Evolutionary conservation across 1,140 invertebrate genomes (phyloP).

Genomic region (Hypothenemus hampei): DNA sequence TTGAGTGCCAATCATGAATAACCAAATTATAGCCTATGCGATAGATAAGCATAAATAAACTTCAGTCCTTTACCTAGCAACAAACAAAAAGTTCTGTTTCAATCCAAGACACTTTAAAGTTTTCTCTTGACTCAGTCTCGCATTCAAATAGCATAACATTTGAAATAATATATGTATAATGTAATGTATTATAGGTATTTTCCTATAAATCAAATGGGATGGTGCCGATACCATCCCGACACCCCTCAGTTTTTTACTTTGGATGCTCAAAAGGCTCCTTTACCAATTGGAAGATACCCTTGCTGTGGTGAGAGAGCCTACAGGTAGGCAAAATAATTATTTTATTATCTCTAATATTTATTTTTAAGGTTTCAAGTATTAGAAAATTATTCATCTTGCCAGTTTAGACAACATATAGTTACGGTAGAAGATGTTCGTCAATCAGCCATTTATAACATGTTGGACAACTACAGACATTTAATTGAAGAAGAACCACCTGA

Average conservation of each 20-base stretch:
- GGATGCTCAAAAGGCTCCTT: conserved; percentile 56
- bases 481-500: conserved; percentile 58
- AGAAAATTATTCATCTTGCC: conserved; percentile 50
- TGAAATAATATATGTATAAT: neutral
- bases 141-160: neutral
- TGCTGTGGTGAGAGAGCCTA: conserved; percentile 82
- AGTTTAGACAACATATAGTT: conserved; percentile 60
- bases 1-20: too few relatives aligned
- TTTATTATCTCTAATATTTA: neutral
- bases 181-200: conserved; percentile 57
- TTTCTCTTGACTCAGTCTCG: too few relatives aligned
- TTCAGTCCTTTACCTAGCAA: too few relatives aligned
- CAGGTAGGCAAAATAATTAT: conserved; percentile 37
- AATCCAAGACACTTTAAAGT: too few relatives aligned
- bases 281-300: conserved; percentile 67
- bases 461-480: conserved; percentile 52
- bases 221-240: conserved; percentile 75
- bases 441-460: conserved; percentile 53
- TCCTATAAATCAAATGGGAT: conserved; percentile 68
- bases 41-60: too few relatives aligned
- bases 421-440: conserved; percentile 50
- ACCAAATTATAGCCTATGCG: too few relatives aligned
- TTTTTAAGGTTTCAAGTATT: conserved; percentile 38
- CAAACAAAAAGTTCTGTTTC: too few relatives aligned
- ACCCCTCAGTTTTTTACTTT: conserved; percentile 69